Percentiles rank a stretch among this genome's conserved stretches.
phyloP scores from a whole-genome alignment of 2,888 invertebrate species.

The Sclerodermus sp. region DNA sequence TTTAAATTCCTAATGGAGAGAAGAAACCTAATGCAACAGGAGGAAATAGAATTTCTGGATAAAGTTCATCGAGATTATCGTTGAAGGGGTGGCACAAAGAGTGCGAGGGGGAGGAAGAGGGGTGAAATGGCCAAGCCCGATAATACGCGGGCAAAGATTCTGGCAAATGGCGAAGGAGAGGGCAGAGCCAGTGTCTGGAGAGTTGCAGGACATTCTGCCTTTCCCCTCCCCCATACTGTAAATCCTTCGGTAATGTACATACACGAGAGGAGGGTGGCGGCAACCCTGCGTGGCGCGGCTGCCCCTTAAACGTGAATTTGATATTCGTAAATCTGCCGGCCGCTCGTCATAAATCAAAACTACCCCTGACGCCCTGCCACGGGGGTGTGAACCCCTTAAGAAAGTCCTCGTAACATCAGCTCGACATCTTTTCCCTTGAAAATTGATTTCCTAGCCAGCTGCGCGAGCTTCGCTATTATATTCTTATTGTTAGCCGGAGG shows the following conservation, averaged over 20 bases:
- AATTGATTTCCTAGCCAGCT: constrained; percentile 24
- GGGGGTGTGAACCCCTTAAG: constrained; percentile 19
- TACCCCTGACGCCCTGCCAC: constrained; percentile 35
- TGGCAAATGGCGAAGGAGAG: too few species aligned
- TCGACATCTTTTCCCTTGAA: constrained; percentile 44
- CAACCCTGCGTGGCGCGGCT: constrained; percentile 15
- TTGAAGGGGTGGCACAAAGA: too few species aligned
- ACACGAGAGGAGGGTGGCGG: constrained; percentile 24
- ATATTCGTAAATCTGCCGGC: constrained; percentile 56
- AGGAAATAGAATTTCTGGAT: too few species aligned
- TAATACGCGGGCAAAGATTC: too few species aligned
- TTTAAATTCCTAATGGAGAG: too few species aligned
- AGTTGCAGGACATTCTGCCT: constrained; percentile 25
- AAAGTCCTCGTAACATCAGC: constrained; percentile 46
- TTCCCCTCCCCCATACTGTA: constrained; percentile 31
- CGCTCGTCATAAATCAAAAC: constrained; percentile 55
- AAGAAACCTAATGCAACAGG: too few species aligned
- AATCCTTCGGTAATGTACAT: constrained; percentile 36
- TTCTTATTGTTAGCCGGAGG: too few species aligned
- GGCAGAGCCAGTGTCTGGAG: too few species aligned
- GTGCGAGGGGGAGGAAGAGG: neutral
- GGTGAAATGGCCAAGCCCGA: neutral
- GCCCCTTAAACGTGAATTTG: constrained; percentile 51
- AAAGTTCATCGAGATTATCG: too few species aligned
- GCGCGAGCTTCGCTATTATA: too few species aligned